phyloP scores from a whole-genome alignment of 1,140 invertebrate genomes.

The Pteromalus puparum region DNA sequence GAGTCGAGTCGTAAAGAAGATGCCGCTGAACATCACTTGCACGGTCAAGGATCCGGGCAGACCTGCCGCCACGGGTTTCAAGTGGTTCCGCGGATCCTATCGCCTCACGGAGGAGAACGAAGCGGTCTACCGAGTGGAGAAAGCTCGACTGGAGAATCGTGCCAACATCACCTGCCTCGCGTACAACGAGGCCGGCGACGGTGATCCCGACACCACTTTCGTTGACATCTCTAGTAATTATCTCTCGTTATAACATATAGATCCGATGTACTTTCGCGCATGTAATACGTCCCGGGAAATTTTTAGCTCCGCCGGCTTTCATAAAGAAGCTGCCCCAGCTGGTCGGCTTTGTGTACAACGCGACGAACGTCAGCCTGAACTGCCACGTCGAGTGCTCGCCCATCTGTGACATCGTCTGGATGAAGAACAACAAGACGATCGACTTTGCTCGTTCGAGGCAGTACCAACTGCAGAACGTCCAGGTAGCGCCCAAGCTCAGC shows the following conservation, averaged over 20 bases:
- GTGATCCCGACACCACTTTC: conserved; percentile 81
- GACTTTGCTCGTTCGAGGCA: conserved; percentile 78
- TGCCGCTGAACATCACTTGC: conserved; percentile 86
- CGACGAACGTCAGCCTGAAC: conserved; percentile 85
- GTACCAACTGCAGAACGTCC: conserved; percentile 82
- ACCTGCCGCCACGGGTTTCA: conserved; percentile 84
- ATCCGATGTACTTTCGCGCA: no score
- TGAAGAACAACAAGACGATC: conserved; percentile 83
- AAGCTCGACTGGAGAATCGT: conserved; percentile 86
- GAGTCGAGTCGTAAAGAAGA: conserved; percentile 85
- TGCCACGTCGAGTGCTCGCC: conserved; percentile 93
- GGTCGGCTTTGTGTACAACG: conserved; percentile 85
- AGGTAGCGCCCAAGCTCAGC: conserved; percentile 79
- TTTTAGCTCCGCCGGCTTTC: conserved; percentile 87
- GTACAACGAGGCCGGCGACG: conserved; percentile 87
- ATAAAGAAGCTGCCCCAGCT: conserved; percentile 89
- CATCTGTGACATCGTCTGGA: conserved; percentile 88
- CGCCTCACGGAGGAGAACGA: conserved; percentile 84
- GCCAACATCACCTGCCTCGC: conserved; percentile 92
- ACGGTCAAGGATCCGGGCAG: conserved; percentile 87
- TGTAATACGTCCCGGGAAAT: neutral
- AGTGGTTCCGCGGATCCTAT: conserved; percentile 86
- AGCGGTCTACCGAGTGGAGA: conserved; percentile 85
- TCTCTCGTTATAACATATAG: conserved; percentile 61
- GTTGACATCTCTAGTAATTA: conserved; percentile 86